Conservation (phyloP, 2,113 vertebrate genomes). For the Mionectes macconnelli region DNA sequence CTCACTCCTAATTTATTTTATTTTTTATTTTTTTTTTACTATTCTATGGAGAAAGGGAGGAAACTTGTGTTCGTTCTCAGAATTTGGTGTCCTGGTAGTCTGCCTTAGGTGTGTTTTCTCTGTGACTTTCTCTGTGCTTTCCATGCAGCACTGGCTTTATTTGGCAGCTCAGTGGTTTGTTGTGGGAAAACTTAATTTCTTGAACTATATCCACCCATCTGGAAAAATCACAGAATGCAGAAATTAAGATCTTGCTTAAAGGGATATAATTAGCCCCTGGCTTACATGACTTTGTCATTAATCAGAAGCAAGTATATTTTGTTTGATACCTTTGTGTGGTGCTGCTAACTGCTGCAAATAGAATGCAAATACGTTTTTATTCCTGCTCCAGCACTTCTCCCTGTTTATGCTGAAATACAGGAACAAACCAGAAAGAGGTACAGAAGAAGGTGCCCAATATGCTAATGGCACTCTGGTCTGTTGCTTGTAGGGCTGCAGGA, state of each 20-base stretch:
- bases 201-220: neutral
- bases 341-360: neutral
- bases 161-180: neutral
- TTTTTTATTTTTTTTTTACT: neutral
- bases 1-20: neutral
- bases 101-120: neutral
- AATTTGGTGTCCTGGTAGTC: neutral
- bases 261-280: neutral
- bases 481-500: neutral
- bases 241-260: neutral
- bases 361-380: neutral
- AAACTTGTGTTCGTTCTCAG: neutral
- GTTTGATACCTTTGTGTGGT: neutral
- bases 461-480: neutral
- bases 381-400: neutral
- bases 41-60: neutral
- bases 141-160: neutral
- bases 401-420: neutral
- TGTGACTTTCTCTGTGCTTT: neutral
- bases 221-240: neutral
- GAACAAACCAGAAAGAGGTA: neutral
- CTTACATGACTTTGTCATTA: neutral
- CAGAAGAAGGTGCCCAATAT: neutral
- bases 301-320: neutral
- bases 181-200: neutral